These are phyloP conservation scores for Yoshiicerus persimilis DNA, from an alignment of 1,140 invertebrate species.

Conservation along the genomic window DNA sequence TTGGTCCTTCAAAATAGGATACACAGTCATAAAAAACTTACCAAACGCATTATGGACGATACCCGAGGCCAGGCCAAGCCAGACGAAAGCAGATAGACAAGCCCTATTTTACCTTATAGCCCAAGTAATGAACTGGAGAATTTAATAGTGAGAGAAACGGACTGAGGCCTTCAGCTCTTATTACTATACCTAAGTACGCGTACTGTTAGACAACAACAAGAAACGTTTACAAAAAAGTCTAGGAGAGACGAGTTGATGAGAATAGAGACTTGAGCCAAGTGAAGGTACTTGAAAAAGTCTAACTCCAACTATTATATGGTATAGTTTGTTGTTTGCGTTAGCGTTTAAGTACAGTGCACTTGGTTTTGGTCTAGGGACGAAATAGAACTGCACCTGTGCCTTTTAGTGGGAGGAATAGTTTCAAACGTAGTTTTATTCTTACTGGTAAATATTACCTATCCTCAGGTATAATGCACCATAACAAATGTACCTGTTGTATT, in stretches of 20 bases:
- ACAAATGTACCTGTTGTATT: neutral
- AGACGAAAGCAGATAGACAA: too few species aligned
- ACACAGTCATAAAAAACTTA: neutral
- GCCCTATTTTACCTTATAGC: neutral
- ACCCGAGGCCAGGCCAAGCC: conserved; percentile 4
- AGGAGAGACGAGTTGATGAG: neutral
- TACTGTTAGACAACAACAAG: neutral
- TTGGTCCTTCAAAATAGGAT: neutral
- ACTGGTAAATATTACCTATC: neutral
- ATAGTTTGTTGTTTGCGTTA: neutral
- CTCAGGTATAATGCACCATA: neutral
- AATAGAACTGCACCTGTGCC: neutral
- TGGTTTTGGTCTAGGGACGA: neutral
- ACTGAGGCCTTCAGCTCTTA: neutral
- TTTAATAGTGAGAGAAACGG: neutral
- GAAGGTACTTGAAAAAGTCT: neutral
- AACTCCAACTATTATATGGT: neutral
- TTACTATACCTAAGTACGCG: neutral
- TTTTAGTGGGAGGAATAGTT: neutral
- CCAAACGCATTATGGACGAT: neutral
- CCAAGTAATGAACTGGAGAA: neutral
- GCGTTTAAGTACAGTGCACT: neutral
- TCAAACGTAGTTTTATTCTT: neutral
- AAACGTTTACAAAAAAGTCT: neutral
- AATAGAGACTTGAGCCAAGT: neutral